phyloP scores from a whole-genome alignment of 2,888 invertebrate species.

The Lithophane leautieri region DNA sequence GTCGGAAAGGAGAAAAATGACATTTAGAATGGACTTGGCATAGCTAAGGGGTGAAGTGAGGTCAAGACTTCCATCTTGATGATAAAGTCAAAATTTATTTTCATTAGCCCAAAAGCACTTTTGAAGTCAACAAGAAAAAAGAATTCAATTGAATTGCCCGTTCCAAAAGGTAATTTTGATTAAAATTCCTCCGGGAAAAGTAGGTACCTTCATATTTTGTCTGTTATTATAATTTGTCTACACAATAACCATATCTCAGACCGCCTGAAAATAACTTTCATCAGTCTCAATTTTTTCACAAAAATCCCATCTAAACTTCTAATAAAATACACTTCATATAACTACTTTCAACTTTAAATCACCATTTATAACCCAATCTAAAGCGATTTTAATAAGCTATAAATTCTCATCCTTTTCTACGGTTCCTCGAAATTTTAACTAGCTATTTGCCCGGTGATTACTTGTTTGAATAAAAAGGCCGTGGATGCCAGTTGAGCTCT shows the following conservation, averaged over 20 bases:
- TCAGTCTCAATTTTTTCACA: slow-evolving; percentile 28
- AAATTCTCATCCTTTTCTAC: slow-evolving; percentile 45
- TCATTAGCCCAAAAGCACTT: too few species aligned
- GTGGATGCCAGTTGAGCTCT: slow-evolving; percentile 49
- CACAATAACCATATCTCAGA: slow-evolving; percentile 2
- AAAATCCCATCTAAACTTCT: slow-evolving; percentile 23
- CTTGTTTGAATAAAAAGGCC: slow-evolving; percentile 37
- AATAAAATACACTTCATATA: slow-evolving; percentile 10
- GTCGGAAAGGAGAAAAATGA: background rate
- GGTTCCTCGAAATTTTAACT: slow-evolving; percentile 37
- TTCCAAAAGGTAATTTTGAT: background rate
- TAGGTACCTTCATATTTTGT: slow-evolving; percentile 1
- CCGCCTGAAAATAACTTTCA: slow-evolving; percentile 1
- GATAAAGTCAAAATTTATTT: too few species aligned
- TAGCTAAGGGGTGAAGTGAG: too few species aligned
- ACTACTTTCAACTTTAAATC: slow-evolving; percentile 33
- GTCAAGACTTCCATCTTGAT: background rate
- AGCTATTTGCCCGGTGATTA: slow-evolving; percentile 33
- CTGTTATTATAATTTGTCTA: background rate
- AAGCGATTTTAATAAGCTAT: slow-evolving; percentile 43
- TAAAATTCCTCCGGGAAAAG: background rate
- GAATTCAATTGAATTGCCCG: background rate
- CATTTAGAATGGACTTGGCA: too few species aligned
- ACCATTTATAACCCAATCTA: slow-evolving; percentile 37
- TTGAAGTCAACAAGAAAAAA: too few species aligned